Conservation (phyloP, 2,113 vertebrate genomes). For the Edolisoma coerulescens region DNA sequence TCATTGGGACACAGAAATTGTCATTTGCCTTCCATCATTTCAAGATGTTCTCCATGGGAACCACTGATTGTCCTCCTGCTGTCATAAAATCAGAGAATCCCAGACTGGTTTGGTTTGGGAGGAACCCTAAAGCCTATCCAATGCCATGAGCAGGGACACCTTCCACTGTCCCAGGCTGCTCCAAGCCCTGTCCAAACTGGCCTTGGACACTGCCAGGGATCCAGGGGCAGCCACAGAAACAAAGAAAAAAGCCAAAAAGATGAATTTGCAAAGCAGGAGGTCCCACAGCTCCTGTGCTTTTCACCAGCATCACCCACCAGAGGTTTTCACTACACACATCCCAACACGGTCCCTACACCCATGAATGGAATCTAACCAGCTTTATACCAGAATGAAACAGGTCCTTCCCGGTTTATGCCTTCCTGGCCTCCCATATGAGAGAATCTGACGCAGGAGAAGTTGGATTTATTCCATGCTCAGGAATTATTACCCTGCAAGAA, state of each 20-base stretch:
- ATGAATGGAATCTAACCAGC: background rate
- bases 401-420: background rate
- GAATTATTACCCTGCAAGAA: background rate
- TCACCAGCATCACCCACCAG: background rate
- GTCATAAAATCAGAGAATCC: background rate
- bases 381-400: background rate
- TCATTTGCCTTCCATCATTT: background rate
- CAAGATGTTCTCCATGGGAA: background rate
- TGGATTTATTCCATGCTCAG: background rate
- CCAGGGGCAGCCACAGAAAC: background rate
- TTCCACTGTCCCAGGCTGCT: background rate
- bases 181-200: background rate
- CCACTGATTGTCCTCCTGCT: background rate
- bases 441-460: background rate
- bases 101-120: background rate
- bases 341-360: rapidly evolving
- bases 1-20: background rate
- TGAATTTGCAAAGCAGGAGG: background rate
- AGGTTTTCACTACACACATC: background rate
- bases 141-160: background rate
- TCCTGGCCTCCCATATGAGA: background rate
- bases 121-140: background rate
- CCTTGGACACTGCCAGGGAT: background rate
- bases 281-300: background rate
- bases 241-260: background rate